A percentile compares a stretch with the other conserved stretches of the same genome.
Conservation (phyloP, 2,113 vertebrate genomes). For the Mungos mungo region DNA sequence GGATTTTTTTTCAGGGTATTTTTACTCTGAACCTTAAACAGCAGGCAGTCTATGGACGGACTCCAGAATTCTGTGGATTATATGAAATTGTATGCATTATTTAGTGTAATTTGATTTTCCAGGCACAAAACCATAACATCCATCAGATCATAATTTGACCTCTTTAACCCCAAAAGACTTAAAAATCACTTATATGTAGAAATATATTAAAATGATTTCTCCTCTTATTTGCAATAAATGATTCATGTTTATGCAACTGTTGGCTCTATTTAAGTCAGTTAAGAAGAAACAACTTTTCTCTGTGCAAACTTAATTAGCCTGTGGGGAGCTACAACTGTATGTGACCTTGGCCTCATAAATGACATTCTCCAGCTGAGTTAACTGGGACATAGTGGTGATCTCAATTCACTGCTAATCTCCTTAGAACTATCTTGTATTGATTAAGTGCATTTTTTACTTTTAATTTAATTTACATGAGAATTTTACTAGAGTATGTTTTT, state of each 20-base stretch:
- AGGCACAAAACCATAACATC: not conserved
- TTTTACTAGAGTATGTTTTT: constrained; percentile 29
- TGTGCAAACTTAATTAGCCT: constrained; percentile 43
- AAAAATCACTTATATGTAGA: not conserved
- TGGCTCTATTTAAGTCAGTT: not conserved
- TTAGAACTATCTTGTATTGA: not conserved
- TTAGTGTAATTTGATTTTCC: not conserved
- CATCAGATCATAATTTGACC: not conserved
- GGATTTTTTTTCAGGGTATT: not conserved
- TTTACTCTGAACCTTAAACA: not conserved
- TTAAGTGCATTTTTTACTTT: constrained; percentile 59
- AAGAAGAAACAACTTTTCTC: constrained; percentile 11
- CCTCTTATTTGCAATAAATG: not conserved
- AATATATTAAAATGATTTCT: not conserved
- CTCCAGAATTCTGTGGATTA: not conserved
- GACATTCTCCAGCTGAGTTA: not conserved
- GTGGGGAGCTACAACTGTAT: not conserved
- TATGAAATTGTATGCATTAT: not conserved
- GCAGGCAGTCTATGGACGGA: not conserved
- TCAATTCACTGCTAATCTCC: not conserved
- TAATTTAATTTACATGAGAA: constrained; percentile 63
- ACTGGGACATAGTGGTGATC: not conserved
- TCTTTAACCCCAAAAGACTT: not conserved
- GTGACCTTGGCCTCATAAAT: not conserved
- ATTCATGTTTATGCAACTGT: not conserved